Base-by-base conservation (phyloP, 2,888 invertebrate genomes). In the Iselma pallidipennis region DNA sequence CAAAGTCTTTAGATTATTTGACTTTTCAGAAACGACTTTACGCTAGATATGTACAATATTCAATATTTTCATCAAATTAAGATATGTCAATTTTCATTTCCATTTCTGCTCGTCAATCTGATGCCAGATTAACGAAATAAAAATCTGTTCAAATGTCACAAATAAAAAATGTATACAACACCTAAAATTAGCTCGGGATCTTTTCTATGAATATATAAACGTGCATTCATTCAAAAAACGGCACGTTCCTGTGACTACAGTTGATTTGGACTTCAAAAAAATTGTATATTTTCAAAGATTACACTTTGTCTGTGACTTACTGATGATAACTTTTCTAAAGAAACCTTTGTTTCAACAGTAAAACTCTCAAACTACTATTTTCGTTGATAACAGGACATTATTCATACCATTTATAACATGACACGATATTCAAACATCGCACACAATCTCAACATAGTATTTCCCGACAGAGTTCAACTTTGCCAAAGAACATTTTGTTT, bases 401-500 rank as follows among this genome's bases (percentile, higher is more conserved):
- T 52, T 61, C 60, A 61, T 60, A n/a, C 31, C 51, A 60, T 60
- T 55, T 31, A 55, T 19, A 23, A 23, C 42, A 48, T 51, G 48
- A 51, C 51, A 31, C 28, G 29, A 52, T 56, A 61, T 61, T 56
- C 60, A 56, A 61, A 61, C 53, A 53, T 56, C 57, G 45, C n/a
- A 14, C 53, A 49, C 49, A 49, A 60, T 3, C 57, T 50, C 54
- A 5, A 37, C 63, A 49, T 59, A 63, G n/a, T n/a, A n/a, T 66
- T 63, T 66, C 66, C 66, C 66, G 54, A 33, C 61, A 66, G 63
- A 66, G 52, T 63, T 58, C 33, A 60, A 55, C 49, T 55, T 55
- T 55, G 33, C 55, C 55, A 6, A 55, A 59, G 50, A 55, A 55
- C 49, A 59, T 54, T 55, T 59, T n/a, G 59, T 55, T 55, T 29